phyloP scores from a whole-genome alignment of 1,140 invertebrate genomes.

The Drosophila albomicans region DNA sequence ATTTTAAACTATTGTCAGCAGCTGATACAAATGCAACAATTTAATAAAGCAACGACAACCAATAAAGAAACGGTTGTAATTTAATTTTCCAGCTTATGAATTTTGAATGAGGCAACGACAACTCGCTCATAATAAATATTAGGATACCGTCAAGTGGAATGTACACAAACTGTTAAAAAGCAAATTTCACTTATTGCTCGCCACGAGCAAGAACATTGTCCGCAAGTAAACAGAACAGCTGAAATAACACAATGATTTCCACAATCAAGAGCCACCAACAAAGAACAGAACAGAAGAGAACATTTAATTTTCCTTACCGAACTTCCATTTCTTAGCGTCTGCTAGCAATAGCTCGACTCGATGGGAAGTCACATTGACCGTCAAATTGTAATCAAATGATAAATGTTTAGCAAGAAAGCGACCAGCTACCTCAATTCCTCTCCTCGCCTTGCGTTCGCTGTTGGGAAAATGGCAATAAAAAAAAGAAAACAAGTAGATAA shows the following conservation, averaged over 20 bases:
- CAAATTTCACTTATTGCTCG: slow-evolving; percentile 59
- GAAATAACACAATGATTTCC: slow-evolving; percentile 59
- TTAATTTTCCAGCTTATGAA: slow-evolving; percentile 67
- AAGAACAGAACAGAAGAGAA: slow-evolving; percentile 15
- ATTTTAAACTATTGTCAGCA: background rate
- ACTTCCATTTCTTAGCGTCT: background rate
- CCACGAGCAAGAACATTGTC: slow-evolving; percentile 9
- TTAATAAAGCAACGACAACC: background rate
- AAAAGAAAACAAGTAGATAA: slow-evolving; percentile 16
- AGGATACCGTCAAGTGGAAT: slow-evolving; percentile 43
- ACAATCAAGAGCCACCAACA: slow-evolving; percentile 44
- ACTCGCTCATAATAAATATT: slow-evolving; percentile 65
- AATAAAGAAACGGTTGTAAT: slow-evolving; percentile 40
- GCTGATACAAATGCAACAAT: background rate
- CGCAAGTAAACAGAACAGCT: slow-evolving; percentile 53
- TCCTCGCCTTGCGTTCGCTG: slow-evolving; percentile 19
- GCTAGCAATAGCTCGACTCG: slow-evolving; percentile 20
- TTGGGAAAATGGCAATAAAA: slow-evolving; percentile 51
- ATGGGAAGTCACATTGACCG: slow-evolving; percentile 63
- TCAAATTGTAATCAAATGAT: slow-evolving; percentile 76
- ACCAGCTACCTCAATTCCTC: slow-evolving; percentile 8
- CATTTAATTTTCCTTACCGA: slow-evolving; percentile 58
- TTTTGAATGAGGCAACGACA: slow-evolving; percentile 55
- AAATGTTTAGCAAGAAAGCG: slow-evolving; percentile 59
- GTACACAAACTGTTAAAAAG: slow-evolving; percentile 62